A percentile compares a stretch with the other conserved stretches of the same genome.
Conservation (phyloP, 2,113 vertebrate genomes). For the Bettongia penicillata region DNA sequence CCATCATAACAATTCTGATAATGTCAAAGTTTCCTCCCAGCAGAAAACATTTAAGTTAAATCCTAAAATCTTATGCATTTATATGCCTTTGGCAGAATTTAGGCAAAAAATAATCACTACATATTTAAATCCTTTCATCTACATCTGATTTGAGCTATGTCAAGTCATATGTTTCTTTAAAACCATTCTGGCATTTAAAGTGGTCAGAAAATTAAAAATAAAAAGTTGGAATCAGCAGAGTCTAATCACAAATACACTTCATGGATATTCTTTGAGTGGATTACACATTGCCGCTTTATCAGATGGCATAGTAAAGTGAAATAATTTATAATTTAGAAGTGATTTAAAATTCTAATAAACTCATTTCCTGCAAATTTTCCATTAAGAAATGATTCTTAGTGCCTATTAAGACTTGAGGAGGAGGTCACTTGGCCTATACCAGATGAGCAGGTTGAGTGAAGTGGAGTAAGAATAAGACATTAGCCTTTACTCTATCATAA, state of each 20-base stretch:
- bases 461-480: neutral
- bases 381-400: neutral
- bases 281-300: neutral
- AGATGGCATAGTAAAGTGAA: neutral
- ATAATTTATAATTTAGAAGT: conserved; percentile 23
- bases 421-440: neutral
- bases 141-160: conserved; percentile 25
- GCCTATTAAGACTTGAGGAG: neutral
- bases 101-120: neutral
- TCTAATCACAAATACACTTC: neutral
- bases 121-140: conserved; percentile 32
- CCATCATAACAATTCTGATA: conserved; percentile 49
- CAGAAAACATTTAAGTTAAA: conserved; percentile 41
- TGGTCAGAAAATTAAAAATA: neutral
- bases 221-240: neutral
- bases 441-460: neutral
- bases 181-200: neutral
- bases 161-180: neutral
- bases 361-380: conserved; percentile 8
- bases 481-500: conserved; percentile 17
- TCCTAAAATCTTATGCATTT: conserved; percentile 15
- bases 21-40: conserved; percentile 14
- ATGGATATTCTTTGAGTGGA: neutral
- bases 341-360: neutral
- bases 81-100: conserved; percentile 3